Conservation (phyloP, 2,888 invertebrate genomes). For the Drosophila parthenogenetica region DNA sequence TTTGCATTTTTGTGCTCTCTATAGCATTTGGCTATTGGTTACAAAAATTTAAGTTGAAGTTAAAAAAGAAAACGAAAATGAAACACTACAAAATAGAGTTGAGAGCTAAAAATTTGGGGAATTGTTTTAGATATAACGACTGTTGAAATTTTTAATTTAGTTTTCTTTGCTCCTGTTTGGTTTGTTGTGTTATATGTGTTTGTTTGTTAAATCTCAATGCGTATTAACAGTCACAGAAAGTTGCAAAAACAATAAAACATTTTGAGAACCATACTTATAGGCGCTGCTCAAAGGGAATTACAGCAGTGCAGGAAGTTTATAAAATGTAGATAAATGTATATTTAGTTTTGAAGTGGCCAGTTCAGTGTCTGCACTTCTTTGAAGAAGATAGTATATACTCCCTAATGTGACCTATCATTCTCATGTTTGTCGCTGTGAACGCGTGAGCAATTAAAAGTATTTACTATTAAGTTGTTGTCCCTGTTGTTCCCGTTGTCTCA, state of each 20-base stretch:
- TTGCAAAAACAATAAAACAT: constrained; percentile 17
- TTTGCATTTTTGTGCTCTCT: constrained; percentile 1
- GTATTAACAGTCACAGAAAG: constrained; percentile 37
- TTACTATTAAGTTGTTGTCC: constrained; percentile 55
- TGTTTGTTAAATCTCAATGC: constrained; percentile 14
- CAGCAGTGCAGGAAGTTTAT: constrained; percentile 3
- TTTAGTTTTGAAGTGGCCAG: not conserved
- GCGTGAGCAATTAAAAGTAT: constrained; percentile 54
- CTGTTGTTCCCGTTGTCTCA: constrained; percentile 55
- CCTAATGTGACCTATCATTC: constrained; percentile 32
- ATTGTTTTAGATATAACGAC: not conserved
- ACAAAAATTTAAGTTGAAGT: constrained; percentile 4
- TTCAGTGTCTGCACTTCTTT: not conserved
- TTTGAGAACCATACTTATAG: not conserved
- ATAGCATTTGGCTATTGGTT: constrained; percentile 15
- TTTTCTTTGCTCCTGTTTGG: not conserved
- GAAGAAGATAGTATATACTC: not conserved
- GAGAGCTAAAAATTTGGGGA: constrained; percentile 10
- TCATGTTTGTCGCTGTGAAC: constrained; percentile 28
- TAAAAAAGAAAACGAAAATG: not conserved
- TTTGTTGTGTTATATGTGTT: no score
- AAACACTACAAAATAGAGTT: not conserved
- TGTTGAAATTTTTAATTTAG: constrained; percentile 16
- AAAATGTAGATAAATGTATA: constrained; percentile 8
- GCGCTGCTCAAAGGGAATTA: constrained; percentile 25